phyloP scores from a whole-genome alignment of 2,113 vertebrate genomes.

The Sitta europaea region DNA sequence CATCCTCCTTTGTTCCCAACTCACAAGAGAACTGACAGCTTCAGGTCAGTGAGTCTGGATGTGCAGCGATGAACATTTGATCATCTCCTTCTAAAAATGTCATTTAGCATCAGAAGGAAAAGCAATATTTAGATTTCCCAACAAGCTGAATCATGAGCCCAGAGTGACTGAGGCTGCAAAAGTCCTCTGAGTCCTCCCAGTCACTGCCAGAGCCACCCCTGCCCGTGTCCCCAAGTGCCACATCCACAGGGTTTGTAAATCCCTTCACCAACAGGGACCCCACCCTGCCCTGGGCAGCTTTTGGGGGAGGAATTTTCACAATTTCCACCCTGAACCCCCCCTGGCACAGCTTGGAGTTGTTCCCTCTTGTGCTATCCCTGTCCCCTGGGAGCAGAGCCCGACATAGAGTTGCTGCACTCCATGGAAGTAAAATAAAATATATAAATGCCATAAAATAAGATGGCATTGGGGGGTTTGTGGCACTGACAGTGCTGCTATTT shows the following conservation, averaged over 20 bases:
- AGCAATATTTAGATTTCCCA: rapidly evolving
- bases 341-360: background rate
- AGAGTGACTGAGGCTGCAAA: background rate
- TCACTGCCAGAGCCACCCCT: background rate
- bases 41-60: background rate
- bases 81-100: background rate
- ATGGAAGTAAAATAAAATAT: too few species aligned
- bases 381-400: background rate
- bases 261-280: rapidly evolving
- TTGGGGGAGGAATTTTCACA: background rate
- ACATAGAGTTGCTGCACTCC: background rate
- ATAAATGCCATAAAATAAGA: background rate
- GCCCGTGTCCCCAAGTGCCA: background rate
- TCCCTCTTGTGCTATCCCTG: background rate
- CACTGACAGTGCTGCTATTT: rapidly evolving
- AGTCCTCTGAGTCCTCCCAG: background rate
- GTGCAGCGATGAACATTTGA: background rate
- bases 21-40: background rate
- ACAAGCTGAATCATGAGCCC: background rate
- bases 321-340: rapidly evolving
- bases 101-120: background rate
- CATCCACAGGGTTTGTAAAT: background rate
- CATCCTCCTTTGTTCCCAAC: background rate
- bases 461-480: background rate
- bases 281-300: background rate